A percentile compares a stretch with the other conserved stretches of the same genome.
These are phyloP conservation scores for Butorides virescens DNA, from an alignment of 2,113 vertebrate species.

Conservation along the genomic window DNA sequence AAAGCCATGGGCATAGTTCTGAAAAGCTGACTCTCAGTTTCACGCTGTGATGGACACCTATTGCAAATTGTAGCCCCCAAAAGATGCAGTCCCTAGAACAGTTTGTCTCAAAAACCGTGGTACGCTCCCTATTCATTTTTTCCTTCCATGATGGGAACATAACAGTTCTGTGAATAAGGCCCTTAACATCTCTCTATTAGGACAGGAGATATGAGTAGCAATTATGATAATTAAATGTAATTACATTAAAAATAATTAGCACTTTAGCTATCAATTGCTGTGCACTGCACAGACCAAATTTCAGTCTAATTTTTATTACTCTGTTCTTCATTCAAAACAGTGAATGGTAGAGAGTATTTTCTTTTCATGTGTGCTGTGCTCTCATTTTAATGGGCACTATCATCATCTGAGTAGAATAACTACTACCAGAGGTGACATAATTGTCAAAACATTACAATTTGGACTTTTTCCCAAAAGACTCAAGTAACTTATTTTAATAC, in stretches of 20 bases:
- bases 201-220: constrained; percentile 59
- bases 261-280: constrained; percentile 67
- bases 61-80: neutral
- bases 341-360: constrained; percentile 52
- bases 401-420: constrained; percentile 13
- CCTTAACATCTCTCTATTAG: constrained; percentile 58
- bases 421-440: constrained; percentile 40
- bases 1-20: neutral
- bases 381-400: constrained; percentile 45
- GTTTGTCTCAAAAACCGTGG: neutral
- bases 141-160: neutral
- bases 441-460: constrained; percentile 43
- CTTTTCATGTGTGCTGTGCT: constrained; percentile 1
- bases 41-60: neutral
- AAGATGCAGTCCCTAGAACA: neutral
- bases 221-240: constrained; percentile 77
- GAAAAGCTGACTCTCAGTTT: neutral
- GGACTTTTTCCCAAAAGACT: neutral
- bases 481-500: neutral
- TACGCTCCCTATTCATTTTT: neutral
- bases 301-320: constrained; percentile 66
- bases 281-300: constrained; percentile 45
- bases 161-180: constrained; percentile 46
- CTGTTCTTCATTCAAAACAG: constrained; percentile 48
- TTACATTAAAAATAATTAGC: constrained; percentile 77